Percentiles rank a stretch among this genome's conserved stretches.
These are phyloP conservation scores for Cladopsammia gracilis DNA, from an alignment of 64 coral and sea anemone genomes.

Conservation along the genomic window DNA sequence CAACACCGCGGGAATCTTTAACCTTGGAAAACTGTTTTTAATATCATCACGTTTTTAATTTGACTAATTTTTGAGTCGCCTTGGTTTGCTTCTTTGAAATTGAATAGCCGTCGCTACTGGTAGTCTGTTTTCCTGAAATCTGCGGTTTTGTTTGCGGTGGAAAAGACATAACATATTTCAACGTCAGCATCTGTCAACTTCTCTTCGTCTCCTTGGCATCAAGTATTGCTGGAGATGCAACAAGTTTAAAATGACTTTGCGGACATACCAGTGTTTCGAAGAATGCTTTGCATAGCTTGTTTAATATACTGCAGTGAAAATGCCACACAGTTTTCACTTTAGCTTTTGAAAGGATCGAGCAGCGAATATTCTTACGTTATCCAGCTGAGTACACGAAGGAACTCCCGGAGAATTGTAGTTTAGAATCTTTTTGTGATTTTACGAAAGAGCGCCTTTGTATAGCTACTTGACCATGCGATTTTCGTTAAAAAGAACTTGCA, in stretches of 20 bases:
- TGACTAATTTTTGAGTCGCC: background rate
- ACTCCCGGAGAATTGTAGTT: no score
- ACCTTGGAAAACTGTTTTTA: background rate
- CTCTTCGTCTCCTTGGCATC: background rate
- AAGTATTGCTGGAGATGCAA: background rate
- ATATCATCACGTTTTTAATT: conserved; percentile 7
- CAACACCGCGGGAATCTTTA: no score
- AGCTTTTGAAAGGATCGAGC: no score
- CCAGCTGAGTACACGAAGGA: no score
- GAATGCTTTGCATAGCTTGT: no score
- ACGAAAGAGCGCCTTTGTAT: background rate
- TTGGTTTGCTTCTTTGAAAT: conserved; percentile 2
- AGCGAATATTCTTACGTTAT: no score
- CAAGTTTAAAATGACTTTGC: background rate
- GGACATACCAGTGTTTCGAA: no score
- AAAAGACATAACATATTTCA: background rate
- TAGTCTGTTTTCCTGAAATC: background rate
- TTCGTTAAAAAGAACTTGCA: conserved; percentile 67
- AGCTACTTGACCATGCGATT: conserved; percentile 18
- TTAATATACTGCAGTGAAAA: no score
- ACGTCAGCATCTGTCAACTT: no score
- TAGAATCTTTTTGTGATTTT: background rate
- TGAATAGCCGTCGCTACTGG: background rate
- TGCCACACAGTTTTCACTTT: no score
- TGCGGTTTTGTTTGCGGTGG: background rate